Evolutionary conservation across 1,140 invertebrate genomes (phyloP).

Genomic region (Drosophila pectinifera): DNA sequence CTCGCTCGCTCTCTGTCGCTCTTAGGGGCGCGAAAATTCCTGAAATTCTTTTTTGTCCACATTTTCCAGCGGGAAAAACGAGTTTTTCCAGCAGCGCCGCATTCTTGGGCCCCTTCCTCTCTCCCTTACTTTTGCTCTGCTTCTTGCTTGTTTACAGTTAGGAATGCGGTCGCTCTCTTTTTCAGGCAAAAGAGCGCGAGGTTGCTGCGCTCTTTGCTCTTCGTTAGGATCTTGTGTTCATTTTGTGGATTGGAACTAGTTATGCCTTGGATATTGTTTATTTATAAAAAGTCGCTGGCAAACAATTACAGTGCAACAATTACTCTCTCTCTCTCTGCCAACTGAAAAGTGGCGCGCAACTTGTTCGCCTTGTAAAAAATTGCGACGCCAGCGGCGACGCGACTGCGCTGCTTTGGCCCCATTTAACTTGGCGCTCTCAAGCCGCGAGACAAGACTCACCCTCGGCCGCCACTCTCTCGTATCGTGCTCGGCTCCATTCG

Average conservation of each 20-base stretch:
- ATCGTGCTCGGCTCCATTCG: constrained; percentile 9
- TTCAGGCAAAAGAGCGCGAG: constrained; percentile 33
- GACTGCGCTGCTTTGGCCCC: constrained; percentile 76
- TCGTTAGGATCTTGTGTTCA: constrained; percentile 20
- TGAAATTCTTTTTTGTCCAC: constrained; percentile 73
- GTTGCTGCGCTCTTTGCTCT: constrained; percentile 17
- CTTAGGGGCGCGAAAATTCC: constrained; percentile 67
- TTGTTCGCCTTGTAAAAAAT: constrained; percentile 78
- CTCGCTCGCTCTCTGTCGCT: constrained; percentile 14
- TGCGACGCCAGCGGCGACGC: constrained; percentile 58
- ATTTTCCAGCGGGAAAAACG: constrained; percentile 79
- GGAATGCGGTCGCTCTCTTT: constrained; percentile 69
- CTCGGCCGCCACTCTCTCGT: constrained; percentile 21
- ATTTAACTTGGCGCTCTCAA: constrained; percentile 51
- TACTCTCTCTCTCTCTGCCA: constrained; percentile 27
- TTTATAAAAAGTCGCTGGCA: constrained; percentile 46
- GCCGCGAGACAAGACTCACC: constrained; percentile 4
- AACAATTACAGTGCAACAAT: constrained; percentile 67
- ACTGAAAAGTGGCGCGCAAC: constrained; percentile 45
- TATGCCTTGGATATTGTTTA: constrained; percentile 34
- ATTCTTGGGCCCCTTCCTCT: constrained; percentile 37
- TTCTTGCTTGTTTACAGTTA: constrained; percentile 81
- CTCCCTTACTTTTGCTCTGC: constrained; percentile 21
- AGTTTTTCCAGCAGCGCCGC: constrained; percentile 75
- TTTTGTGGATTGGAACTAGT: constrained; percentile 27